Evolutionary conservation across 2,113 vertebrate species (phyloP), one percentile per base, ranked within the genome.

Genomic region (Gymnorhina tibicen): DNA sequence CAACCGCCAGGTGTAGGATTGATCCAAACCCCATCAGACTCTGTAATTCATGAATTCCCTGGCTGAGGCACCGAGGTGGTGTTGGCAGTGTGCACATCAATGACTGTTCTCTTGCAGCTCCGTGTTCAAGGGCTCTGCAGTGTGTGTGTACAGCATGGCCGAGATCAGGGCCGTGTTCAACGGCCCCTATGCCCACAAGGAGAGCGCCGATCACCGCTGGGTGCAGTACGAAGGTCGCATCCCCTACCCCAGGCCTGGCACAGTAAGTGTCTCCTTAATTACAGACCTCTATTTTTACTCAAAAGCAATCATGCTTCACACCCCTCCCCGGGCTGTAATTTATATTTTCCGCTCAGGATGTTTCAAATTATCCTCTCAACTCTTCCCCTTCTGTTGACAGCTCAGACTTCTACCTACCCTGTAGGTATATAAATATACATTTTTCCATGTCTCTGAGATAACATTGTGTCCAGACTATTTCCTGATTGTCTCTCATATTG

Each of bases 41-140:
- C 15, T n/a, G 13, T 12, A 23, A 30, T 13, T 64, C 33, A 7
- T 49, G 23, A 22, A 14, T 44, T 62, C 35, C 32, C 44, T 33
- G 66, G 30, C n/a, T 20, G 37, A 52, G 39, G 3, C 26, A 16
- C 7, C 44, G 33, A 52, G 28, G 33, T 6, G 3, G 3, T 44
- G 20, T 50, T 74, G n/a, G 24, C 42, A 69, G 30, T 0, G 1
- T 14, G 2, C 15, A 1, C 58, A 33, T 16, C 33, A 22, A 9
- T 16, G 6, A 23, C 0, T 41, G 56, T 77, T 77, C 55, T 85
- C 93, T 97, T 93, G 59, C 97, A 99, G 99, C 95, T 99, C 99
- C 10, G 98, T 99, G 91, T 99, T 99, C 98, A 99, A 98, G 93
- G 99, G 99, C 85, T 99, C 99, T n/a, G 99, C 99, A 7, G 99